Evolutionary conservation across 2,113 vertebrate species (phyloP).

Genomic region (Mugil cephalus): DNA sequence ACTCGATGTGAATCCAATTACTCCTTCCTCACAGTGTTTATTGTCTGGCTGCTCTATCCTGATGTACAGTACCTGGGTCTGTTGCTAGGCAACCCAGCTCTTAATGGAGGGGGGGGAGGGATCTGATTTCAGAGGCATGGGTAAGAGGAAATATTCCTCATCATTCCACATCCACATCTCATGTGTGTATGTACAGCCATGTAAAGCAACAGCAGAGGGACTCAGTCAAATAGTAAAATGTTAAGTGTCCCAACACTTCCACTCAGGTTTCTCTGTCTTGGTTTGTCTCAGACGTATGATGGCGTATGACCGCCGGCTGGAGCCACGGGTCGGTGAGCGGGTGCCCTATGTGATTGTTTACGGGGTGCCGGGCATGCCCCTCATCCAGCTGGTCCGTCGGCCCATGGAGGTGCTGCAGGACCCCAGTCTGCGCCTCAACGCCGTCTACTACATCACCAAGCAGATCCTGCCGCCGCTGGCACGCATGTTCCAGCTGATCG

Average conservation of each 20-base stretch:
- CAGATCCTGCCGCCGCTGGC: constrained; percentile 95
- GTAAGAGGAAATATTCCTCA: constrained; percentile 21
- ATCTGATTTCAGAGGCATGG: constrained; percentile 44
- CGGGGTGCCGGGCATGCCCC: constrained; percentile 91
- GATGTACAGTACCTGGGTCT: constrained; percentile 69
- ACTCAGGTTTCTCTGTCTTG: neutral
- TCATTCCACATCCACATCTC: constrained; percentile 39
- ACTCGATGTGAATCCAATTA: constrained; percentile 64
- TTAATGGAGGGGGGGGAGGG: constrained; percentile 43
- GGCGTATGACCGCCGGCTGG: constrained; percentile 91
- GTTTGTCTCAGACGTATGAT: constrained; percentile 89
- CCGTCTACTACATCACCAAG: constrained; percentile 96
- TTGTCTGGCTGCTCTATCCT: constrained; percentile 68
- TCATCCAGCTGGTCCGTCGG: constrained; percentile 94
- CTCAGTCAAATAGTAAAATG: no score
- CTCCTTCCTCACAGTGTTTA: constrained; percentile 49
- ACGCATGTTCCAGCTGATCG: constrained; percentile 94
- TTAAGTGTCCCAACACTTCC: no score
- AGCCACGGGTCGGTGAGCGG: constrained; percentile 94
- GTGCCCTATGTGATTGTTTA: constrained; percentile 97
- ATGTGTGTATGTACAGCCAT: neutral
- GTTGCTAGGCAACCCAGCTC: constrained; percentile 71
- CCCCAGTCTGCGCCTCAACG: constrained; percentile 89
- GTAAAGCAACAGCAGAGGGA: neutral
- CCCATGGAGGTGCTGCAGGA: constrained; percentile 94